Evolutionary conservation across 2,113 vertebrate species (phyloP).

Genomic region (Gracilinanus agilis): DNA sequence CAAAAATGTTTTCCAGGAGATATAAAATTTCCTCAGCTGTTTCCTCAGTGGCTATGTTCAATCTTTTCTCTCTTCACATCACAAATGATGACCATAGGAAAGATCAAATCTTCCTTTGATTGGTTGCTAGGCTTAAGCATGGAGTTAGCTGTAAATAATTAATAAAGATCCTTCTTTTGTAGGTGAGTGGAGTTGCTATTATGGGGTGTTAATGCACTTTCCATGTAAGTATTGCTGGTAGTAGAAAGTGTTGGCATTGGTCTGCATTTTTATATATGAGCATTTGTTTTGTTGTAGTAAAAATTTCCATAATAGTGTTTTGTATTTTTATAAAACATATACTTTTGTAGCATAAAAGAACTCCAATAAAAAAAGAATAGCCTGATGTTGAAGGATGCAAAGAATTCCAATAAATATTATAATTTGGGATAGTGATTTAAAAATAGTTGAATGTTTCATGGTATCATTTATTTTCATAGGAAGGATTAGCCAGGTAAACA

Average conservation of each 20-base stretch:
- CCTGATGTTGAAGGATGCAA: constrained; percentile 43
- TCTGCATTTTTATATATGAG: constrained; percentile 75
- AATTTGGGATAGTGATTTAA: background rate
- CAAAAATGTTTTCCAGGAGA: constrained; percentile 30
- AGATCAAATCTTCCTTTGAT: constrained; percentile 68
- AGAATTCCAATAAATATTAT: constrained; percentile 50
- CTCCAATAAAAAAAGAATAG: constrained; percentile 67
- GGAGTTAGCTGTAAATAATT: constrained; percentile 70
- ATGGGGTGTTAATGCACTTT: constrained; percentile 63
- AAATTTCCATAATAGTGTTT: constrained; percentile 67
- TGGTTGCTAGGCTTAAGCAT: constrained; percentile 64
- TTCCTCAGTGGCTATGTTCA: constrained; percentile 49
- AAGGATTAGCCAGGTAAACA: background rate
- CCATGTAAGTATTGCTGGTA: constrained; percentile 59
- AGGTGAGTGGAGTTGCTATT: constrained; percentile 67
- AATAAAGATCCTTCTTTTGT: constrained; percentile 66
- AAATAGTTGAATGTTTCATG: background rate
- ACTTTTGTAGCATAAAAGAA: constrained; percentile 67
- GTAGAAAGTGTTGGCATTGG: constrained; percentile 73
- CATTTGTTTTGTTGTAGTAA: constrained; percentile 59
- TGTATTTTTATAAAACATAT: constrained; percentile 65
- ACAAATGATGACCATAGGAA: constrained; percentile 59
- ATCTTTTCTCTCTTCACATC: constrained; percentile 29
- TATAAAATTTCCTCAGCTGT: constrained; percentile 34
- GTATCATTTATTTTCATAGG: constrained; percentile 32